Evolutionary conservation across 2,888 invertebrate species (phyloP), one percentile per base, ranked within the genome.

Genomic region (Formica aserva): DNA sequence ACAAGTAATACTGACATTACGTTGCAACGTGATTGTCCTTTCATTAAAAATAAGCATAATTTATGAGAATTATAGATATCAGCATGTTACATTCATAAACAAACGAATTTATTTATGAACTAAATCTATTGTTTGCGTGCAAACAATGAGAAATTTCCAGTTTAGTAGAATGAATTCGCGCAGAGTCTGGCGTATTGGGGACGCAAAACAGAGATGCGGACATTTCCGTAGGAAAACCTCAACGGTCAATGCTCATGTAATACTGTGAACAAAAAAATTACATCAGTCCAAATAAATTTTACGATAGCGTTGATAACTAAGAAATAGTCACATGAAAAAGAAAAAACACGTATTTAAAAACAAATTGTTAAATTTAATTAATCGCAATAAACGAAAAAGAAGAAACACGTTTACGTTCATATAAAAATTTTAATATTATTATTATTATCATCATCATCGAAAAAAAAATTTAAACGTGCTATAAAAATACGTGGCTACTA

Each of bases 81-180:
- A 57, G 15, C 18, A 15, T 11, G 60, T 38, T 38, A 29, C 41
- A 29, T 75, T 13, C 29, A 63, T 45, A 41, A 41, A 29, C 13
- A n/a, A 62, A 74, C n/a, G 0, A n/a, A 75, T 9, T 75, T n/a
- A 75, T 32, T 75, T 63, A 22, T 72, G 74, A 63, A 63, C 15
- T 15, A 11, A 22, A 18, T 9, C 15, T 22, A 75, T 75, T 75
- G 29, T 63, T 62, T 41, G 41, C 15, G 29, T 60, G 29, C 32
- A 13, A 75, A 62, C 74, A 75, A 75, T 63, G 63, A 60, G 74
- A 75, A 74, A 74, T 74, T 63, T 74, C 41, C 74, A 74, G 41
- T 63, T 63, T 29, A 15, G n/a, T 41, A 38, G 15, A 75, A 62
- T 62, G 32, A 62, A 45, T 75, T 15, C 18, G 9, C n/a, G 38